These are phyloP conservation scores for Acinonyx jubatus DNA, from an alignment of 2,113 vertebrate species.

Conservation along the genomic window DNA sequence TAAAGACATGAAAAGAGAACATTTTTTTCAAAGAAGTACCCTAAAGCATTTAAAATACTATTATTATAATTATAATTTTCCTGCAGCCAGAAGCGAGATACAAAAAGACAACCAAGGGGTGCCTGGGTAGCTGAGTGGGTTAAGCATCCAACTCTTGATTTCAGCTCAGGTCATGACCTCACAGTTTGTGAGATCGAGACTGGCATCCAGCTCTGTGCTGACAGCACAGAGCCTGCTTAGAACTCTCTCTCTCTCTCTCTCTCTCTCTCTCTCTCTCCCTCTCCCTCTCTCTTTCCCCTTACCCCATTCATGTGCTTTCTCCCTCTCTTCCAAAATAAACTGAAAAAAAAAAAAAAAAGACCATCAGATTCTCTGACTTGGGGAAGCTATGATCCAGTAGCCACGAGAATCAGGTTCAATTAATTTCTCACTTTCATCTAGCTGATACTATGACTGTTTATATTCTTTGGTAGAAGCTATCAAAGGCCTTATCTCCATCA, in stretches of 20 bases:
- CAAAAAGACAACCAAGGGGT: background rate
- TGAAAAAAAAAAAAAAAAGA: background rate
- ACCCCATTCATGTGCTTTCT: no score
- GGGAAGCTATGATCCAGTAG: background rate
- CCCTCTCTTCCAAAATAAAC: no score
- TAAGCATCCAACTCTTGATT: no score
- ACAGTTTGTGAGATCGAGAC: no score
- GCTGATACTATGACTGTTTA: background rate
- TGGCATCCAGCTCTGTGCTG: no score
- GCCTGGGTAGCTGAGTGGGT: no score
- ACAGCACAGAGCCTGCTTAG: no score
- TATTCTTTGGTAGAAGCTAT: background rate
- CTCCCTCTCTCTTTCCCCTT: no score
- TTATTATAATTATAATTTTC: background rate
- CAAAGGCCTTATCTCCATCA: background rate
- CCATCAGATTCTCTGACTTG: background rate
- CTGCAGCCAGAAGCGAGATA: background rate
- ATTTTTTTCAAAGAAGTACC: background rate
- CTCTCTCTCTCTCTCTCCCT: no score
- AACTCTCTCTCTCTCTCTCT: no score
- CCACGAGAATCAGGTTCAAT: background rate
- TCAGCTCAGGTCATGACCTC: no score
- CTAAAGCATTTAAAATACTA: background rate
- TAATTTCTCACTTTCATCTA: background rate
- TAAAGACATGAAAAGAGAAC: conserved; percentile 13